Evolutionary conservation across 2,797 vertebrate genomes (phyloP), one percentile per base, ranked within the genome.

Genomic region (Pseudochromis fuscus): DNA sequence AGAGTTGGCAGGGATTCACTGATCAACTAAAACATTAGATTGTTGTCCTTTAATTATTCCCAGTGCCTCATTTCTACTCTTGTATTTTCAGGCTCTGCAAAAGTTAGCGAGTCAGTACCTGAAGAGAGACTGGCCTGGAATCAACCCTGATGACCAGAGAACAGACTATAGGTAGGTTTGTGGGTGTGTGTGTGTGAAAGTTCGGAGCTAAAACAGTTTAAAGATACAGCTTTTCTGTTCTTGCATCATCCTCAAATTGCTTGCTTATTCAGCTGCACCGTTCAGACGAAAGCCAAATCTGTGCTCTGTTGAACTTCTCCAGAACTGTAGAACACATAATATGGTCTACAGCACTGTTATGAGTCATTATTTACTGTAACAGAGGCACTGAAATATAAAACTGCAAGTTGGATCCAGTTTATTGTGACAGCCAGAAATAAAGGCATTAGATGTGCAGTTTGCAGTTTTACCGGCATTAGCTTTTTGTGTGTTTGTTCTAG

Each of bases 81-180:
- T 84, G 40, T 85, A 15, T 45, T 88, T 83, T 62, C 88, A 99
- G 98, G 97, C 96, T 85, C 95, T 99, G 76, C 98, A 99, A 94
- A 99, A 98, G 86, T 90, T 99, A 93, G 96, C 98, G 30, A 96
- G 95, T 89, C 97, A 98, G 51, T 99, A 99, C 90, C 91, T 99
- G 67, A 99, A 98, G 94, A 97, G 96, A 89, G 98, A 99, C 89
- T 99, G 97, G 97, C 96, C 96, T 59, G 96, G 96, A 65, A 90
- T 97, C 84, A 97, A 96, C 89, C 90, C 94, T 31, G 98, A 98
- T 42, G 97, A 94, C 84, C 92, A 98, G 79, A 94, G 95, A 75
- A 96, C 93, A 66, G 97, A 99, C 92, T 97, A 97, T 89, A 98
- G 98, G 98, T 98, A 91, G 9, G 75, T 50, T 46, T 73, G 7